Evolutionary conservation across 2,797 vertebrate species (phyloP), one percentile per base, ranked within the genome.

Genomic region (Eupleurogrammus muticus): DNA sequence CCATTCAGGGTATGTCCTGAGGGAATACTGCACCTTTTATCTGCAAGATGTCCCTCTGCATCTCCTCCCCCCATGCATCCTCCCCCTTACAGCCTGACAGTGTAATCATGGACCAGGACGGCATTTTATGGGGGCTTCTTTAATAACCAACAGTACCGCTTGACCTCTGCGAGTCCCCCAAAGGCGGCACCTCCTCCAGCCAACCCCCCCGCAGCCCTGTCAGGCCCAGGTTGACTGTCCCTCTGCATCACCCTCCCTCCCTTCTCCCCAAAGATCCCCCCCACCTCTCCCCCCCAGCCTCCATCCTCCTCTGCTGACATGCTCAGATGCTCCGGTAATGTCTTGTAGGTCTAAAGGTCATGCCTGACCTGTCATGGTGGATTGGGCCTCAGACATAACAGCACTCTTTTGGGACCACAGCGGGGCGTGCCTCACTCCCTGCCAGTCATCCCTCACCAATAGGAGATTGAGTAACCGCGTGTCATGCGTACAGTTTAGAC

Each of bases 91-190:
- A 72, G 75, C 70, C 53, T 91, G 91, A 91, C 89, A 92, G 89
- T 86, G 89, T 94, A 93, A 95, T 94, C 92, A 92, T 87, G 87
- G 85, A 88, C 70, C 79, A 79, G 78, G 72, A 87, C 87, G 79
- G 77, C 86, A 9, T 92, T 94, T 93, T 92, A 93, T 90, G 79
- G 85, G 82, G 79, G 76, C 76, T 81, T 82, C 81, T 91, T 90
- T 93, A 93, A 93, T 94, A 91, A 91, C 91, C 86, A 85, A 77
- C 76, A 84, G 78, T 64, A 78, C 87, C 72, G 66, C 73, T 91
- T 92, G 88, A 94, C 91, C 91, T 88, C 90, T 84, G 84, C 34
- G 80, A 90, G 88, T 82, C 82, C 80, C 90, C 72, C 74, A 90
- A 87, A 90, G 74, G 83, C 86, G 62, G 70, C 80, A 58, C 66